Base-by-base conservation (phyloP, 2,888 invertebrate species). In the Cantharis lateralis region DNA sequence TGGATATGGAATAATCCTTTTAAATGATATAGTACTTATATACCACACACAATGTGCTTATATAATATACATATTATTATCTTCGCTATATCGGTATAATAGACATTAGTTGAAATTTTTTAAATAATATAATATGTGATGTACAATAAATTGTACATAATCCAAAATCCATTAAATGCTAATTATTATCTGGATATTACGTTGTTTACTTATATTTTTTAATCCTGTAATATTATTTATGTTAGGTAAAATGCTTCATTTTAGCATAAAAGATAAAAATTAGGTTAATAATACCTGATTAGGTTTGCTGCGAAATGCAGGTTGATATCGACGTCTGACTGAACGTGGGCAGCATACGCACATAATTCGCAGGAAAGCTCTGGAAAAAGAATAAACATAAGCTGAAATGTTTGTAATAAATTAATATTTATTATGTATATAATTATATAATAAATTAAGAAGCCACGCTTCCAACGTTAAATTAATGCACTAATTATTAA, bases 281-380 rank as follows among this genome's bases (percentile, higher is more conserved):
- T n/a, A 79, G 80, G 87, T 76, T 72, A 32, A 66, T 70, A 89
- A 90, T 89, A 96, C 96, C 94, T 95, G 95, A 83, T 94, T 96
- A 81, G 94, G 92, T 89, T 95, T 95, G 86, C 95, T 95, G 82
- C 96, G 92, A 86, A 96, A 93, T 82, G 95, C 95, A 18, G 95
- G 95, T 86, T 95, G 93, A 89, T 96, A 95, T 89, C 94, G 93
- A 87, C 94, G 91, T 82, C 94, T 91, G 83, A 96, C 91, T 86
- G 94, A 93, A 82, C 95, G 91, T 1, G 96, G 96, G 88, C 96
- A 96, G 89, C 96, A 97, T 68, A 93, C 94, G 89, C 97, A 98
- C 77, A 98, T 89, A 84, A 98, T 95, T 86, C 97, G 93, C 75
- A 95, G 93, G 88, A 98, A 98, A 16, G 98, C 98, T 89, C 98